These are phyloP conservation scores for Microcaecilia unicolor DNA, from an alignment of 2,797 vertebrate genomes.

Conservation along the genomic window DNA sequence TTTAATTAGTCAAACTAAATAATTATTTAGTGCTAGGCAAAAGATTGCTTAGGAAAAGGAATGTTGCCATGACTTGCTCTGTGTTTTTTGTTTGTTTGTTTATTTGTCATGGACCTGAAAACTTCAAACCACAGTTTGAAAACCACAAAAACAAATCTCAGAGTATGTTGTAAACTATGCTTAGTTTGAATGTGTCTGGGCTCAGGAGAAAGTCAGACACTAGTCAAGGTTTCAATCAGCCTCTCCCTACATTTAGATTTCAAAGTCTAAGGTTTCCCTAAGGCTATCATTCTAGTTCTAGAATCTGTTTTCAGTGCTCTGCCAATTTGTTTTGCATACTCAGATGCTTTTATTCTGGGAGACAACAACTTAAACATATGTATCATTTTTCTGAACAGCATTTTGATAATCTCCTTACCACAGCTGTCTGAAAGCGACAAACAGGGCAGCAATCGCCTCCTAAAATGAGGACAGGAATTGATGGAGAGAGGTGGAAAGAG, in stretches of 20 bases:
- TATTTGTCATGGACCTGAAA: no score
- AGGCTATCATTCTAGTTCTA: no score
- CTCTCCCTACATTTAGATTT: background rate
- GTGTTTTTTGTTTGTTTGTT: no score
- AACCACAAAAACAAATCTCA: background rate
- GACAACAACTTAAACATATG: background rate
- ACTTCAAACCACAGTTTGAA: background rate
- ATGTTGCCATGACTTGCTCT: no score
- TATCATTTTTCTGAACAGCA: background rate
- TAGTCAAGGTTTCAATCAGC: background rate
- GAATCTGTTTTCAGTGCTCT: constrained; percentile 2
- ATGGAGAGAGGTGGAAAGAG: no score
- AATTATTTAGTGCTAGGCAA: no score
- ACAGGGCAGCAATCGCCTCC: background rate
- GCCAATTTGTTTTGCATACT: background rate
- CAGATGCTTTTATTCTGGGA: background rate
- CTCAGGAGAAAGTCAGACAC: background rate
- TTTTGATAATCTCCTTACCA: no score
- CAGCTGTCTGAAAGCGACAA: no score
- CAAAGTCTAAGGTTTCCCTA: background rate
- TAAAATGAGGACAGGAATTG: background rate
- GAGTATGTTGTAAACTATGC: background rate
- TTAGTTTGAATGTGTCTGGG: background rate
- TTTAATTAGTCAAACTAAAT: background rate
- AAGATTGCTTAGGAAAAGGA: no score